Base-by-base conservation (phyloP, 2,888 invertebrate genomes). In the Operophtera brumata region DNA sequence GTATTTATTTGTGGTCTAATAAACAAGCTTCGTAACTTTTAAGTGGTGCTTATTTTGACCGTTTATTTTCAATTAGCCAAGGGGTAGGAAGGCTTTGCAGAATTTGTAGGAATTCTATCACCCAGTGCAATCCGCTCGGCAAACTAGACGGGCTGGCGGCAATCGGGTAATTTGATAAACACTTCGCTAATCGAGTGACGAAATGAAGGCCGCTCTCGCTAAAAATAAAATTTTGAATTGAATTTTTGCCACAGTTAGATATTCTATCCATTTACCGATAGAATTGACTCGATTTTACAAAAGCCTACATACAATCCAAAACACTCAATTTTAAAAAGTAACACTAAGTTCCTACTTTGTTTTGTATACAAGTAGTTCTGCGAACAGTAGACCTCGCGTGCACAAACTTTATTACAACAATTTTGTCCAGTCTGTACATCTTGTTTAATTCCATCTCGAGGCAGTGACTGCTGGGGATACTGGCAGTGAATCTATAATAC, bases 121-220 rank as follows among this genome's bases (percentile, higher is more conserved):
- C 67, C 37, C 71, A 68, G 77, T 77, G 79, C 82, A 85, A 85
- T 84, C 77, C 78, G 78, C 75, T 78, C 75, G 69, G 77, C 79
- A 80, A 82, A 83, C 83, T 79, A 74, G 78, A 75, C 78, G 72
- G 61, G 70, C 75, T 78, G 73, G 67, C 69, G 75, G 83, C 84
- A 86, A 86, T 86, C 84, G 75, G 56, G 80, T 87, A 84, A 88
- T 82, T 84, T 76, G 82, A 87, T 87, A 80, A 86, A 86, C 84
- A 84, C 82, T 82, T 81, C 76, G 73, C 76, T 84, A 86, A 86
- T 86, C 84, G 82, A 85, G 79, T 84, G 77, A 81, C 78, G 77
- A 72, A 71, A 64, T 65, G 65, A 75, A 78, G 75, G 74, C 70
- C 68, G 71, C 69, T 75, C 70, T 62, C 65, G 69, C 69, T 72